Conservation (phyloP, 2,888 invertebrate species). For the Drosophila meridiana region DNA sequence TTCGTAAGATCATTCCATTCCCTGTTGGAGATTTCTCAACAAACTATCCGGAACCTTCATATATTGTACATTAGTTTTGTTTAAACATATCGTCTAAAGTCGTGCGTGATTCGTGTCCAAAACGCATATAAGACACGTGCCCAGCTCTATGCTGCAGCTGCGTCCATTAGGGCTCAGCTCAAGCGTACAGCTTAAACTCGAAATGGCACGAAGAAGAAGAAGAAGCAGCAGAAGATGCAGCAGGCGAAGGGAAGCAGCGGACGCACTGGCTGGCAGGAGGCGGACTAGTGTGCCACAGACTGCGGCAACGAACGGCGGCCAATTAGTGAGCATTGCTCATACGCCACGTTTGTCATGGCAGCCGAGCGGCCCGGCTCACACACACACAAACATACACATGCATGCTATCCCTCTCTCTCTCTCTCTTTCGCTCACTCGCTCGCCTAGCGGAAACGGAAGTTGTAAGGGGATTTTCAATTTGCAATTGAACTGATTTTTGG, state of each 20-base stretch:
- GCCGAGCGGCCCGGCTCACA: slow-evolving; percentile 33
- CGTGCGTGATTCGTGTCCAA: not conserved
- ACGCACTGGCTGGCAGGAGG: not conserved
- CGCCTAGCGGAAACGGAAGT: slow-evolving; percentile 76
- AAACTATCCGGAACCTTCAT: not conserved
- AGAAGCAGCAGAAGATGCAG: not conserved
- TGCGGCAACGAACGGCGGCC: slow-evolving; percentile 56
- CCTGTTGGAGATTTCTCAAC: not conserved
- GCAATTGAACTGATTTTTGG: slow-evolving; percentile 82
- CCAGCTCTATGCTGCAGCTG: slow-evolving; percentile 12
- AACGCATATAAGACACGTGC: not conserved
- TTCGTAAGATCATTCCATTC: no score
- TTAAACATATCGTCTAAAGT: not conserved
- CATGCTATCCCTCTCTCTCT: slow-evolving; percentile 1
- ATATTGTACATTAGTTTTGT: no score
- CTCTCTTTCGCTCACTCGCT: slow-evolving; percentile 21
- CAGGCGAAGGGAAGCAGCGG: not conserved
- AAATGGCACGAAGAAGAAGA: slow-evolving; percentile 22
- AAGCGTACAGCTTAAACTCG: slow-evolving; percentile 37
- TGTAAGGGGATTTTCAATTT: slow-evolving; percentile 81
- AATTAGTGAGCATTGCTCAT: slow-evolving; percentile 82
- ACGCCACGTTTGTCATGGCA: slow-evolving; percentile 80
- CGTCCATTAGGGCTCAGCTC: slow-evolving; percentile 13
- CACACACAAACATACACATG: not conserved
- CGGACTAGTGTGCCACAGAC: slow-evolving; percentile 28